phyloP scores from a whole-genome alignment of 2,113 vertebrate genomes.

The Pongo pygmaeus region DNA sequence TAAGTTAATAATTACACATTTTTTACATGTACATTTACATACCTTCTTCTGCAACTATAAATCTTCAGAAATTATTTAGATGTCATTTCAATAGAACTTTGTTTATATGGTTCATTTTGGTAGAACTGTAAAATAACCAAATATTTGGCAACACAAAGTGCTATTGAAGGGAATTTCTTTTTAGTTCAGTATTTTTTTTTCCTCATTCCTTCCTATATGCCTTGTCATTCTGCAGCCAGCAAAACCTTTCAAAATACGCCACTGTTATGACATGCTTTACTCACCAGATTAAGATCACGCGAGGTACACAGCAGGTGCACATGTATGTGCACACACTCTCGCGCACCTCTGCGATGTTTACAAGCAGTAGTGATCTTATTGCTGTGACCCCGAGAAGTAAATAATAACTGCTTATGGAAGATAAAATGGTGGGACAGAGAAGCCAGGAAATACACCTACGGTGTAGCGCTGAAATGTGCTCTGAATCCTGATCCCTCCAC shows the following conservation, averaged over 20 bases:
- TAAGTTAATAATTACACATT: background rate
- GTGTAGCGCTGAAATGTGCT: background rate
- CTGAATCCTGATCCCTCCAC: background rate
- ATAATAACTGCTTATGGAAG: background rate
- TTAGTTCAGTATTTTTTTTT: too few relatives aligned
- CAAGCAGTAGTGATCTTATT: too few relatives aligned
- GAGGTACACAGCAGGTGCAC: rapidly evolving
- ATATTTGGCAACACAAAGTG: background rate
- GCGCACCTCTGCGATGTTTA: background rate
- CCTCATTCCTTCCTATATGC: background rate
- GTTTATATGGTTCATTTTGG: background rate
- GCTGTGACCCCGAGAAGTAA: too few relatives aligned
- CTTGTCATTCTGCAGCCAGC: background rate
- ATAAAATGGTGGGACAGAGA: background rate
- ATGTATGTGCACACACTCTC: background rate
- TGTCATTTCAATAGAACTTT: background rate
- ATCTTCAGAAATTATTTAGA: background rate
- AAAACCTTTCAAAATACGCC: background rate
- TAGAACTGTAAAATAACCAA: background rate
- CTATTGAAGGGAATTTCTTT: background rate
- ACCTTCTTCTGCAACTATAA: background rate
- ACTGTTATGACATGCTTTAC: too few relatives aligned
- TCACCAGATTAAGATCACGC: too few relatives aligned
- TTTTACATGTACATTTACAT: background rate
- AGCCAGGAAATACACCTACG: background rate